Base-by-base conservation (phyloP, 2,113 vertebrate species). In the Syngnathus floridae region DNA sequence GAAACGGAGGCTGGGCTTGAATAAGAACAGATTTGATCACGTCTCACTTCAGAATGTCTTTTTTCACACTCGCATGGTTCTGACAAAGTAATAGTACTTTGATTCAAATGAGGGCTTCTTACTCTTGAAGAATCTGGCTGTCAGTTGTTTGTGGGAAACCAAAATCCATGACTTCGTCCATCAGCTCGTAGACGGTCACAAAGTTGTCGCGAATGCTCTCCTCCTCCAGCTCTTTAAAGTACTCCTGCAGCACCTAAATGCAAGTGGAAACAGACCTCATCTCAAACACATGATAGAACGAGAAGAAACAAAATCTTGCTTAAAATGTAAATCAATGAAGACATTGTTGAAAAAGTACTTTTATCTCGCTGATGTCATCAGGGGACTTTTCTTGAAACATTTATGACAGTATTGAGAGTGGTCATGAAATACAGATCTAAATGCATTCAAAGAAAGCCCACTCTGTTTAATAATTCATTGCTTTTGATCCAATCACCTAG, bases 191-290 rank as follows among this genome's bases (percentile, higher is more conserved):
- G 54, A 93, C 90, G 0, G 88, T 92, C 80, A 93, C 92, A 79
- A 93, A 93, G 82, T 93, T 93, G 82, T 93, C 92, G 1, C 91
- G 90, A 35, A 93, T 91, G n/a, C 92, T 93, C 82, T 93, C 92
- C 67, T 93, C 92, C 69, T 93, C 92, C 1, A 93, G 64, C 67
- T 89, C 88, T 68, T 92, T 92, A 66, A 93, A 93, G 80, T 93
- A 93, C 66, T 93, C 91, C 40, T 78, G 89, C 76, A 93, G 92
- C 7, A 93, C 89, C 92, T 93, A 31, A 31, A 31, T 3, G 26
- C 26, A 3, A 31, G 26, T 3, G 26, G 2, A 1, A 26, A 26
- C 26, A 26, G 26, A 26, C 26, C 26, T 31, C 26, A 31, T 31
- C 3, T 31, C 26, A 3, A 35, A 31, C 13, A 35, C 9, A 2